Percentiles rank a stretch among this genome's conserved stretches.
Conservation (phyloP, 2,888 invertebrate genomes). For the Tetranychus truncatus region DNA sequence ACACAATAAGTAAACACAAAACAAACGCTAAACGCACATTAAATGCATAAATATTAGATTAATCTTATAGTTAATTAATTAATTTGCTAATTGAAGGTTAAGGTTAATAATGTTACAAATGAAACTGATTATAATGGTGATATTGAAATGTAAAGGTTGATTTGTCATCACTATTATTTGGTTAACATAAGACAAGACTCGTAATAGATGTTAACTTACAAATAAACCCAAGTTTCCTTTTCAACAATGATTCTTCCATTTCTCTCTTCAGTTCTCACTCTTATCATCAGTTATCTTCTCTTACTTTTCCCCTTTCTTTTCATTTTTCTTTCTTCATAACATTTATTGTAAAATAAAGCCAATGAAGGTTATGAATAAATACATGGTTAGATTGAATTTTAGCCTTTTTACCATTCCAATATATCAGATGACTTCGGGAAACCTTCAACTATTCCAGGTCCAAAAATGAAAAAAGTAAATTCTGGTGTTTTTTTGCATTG, state of each 20-base stretch:
- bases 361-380: not conserved
- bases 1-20: not conserved
- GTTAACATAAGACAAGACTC: not conserved
- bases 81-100: not conserved
- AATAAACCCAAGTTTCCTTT: too few species aligned
- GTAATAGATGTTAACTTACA: not conserved
- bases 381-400: not conserved
- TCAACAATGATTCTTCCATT: not conserved
- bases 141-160: not conserved
- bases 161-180: not conserved
- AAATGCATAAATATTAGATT: too few species aligned
- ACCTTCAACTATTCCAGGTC: not conserved
- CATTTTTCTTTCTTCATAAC: not conserved
- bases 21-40: too few species aligned
- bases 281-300: not conserved
- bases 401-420: not conserved
- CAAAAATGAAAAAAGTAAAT: too few species aligned
- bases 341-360: not conserved
- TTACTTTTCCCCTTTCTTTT: not conserved
- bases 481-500: too few species aligned
- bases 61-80: not conserved
- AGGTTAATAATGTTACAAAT: not conserved
- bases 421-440: not conserved
- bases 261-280: not conserved
- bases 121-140: not conserved